Conservation (phyloP, 2,888 invertebrate genomes). For the Plagodis dolabraria region DNA sequence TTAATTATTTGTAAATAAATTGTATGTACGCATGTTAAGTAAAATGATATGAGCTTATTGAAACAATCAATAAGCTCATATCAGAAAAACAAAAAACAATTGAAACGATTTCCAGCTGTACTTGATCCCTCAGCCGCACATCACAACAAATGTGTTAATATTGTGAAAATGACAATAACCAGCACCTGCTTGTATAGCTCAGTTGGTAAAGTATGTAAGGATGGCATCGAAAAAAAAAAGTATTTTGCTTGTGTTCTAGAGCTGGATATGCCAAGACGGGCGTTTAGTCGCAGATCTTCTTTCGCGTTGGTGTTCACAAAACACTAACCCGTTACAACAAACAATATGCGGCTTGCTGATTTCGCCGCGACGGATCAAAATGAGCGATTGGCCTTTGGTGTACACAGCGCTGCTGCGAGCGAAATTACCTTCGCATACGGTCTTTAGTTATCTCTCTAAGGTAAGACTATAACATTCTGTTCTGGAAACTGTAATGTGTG, state of each 20-base stretch:
- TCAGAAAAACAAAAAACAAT: no score
- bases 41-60: no score
- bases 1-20: no score
- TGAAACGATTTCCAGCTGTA: no score
- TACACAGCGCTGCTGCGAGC: conserved; percentile 55
- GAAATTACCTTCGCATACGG: conserved; percentile 50
- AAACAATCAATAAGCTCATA: no score
- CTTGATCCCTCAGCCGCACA: no score
- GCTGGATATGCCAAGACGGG: conserved; percentile 58
- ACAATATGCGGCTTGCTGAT: conserved; percentile 56
- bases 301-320: conserved; percentile 42
- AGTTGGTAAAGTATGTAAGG: no score
- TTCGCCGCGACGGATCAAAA: conserved; percentile 46
- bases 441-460: conserved; percentile 71
- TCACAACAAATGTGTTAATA: no score
- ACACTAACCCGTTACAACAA: conserved; percentile 43
- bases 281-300: conserved; percentile 45
- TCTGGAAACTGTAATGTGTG: no score
- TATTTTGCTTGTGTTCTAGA: conserved; percentile 43
- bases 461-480: conserved; percentile 39
- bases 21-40: no score
- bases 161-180: no score
- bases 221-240: neutral
- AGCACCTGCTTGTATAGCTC: no score
- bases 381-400: conserved; percentile 46